Conservation (phyloP, 2,797 vertebrate species). For the Pangasius sanitwongsei region DNA sequence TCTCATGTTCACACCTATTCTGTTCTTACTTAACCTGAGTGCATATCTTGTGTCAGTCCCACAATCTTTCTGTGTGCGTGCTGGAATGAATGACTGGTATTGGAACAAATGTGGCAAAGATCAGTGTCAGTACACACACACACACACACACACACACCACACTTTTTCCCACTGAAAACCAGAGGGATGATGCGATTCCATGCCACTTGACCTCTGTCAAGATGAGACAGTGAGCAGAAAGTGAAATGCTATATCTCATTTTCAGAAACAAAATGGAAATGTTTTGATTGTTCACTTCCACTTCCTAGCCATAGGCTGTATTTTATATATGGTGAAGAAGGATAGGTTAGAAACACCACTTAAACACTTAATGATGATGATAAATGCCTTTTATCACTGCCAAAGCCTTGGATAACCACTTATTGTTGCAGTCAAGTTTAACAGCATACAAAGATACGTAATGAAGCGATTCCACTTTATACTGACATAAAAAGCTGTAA, state of each 20-base stretch:
- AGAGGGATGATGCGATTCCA: not conserved
- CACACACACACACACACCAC: not conserved
- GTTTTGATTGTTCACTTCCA: not conserved
- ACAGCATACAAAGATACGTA: constrained; percentile 25
- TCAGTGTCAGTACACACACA: not conserved
- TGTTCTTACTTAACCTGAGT: not conserved
- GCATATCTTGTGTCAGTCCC: not conserved
- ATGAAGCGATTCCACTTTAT: constrained; percentile 35
- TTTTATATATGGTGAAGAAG: not conserved
- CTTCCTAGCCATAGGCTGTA: not conserved
- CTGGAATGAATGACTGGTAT: not conserved
- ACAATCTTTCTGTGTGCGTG: not conserved
- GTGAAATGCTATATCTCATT: constrained; percentile 1
- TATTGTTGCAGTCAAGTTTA: not conserved
- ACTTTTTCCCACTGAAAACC: too few species aligned
- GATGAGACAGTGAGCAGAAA: not conserved
- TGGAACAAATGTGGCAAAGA: not conserved
- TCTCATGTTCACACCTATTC: not conserved
- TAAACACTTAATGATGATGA: constrained; percentile 72
- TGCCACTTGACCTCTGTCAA: constrained; percentile 8
- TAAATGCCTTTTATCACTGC: constrained; percentile 67
- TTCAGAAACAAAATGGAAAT: not conserved
- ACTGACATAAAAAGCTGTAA: constrained; percentile 24
- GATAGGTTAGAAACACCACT: constrained; percentile 68
- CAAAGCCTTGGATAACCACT: not conserved